phyloP scores from a whole-genome alignment of 2,888 invertebrate genomes.

The Germaria angustata region DNA sequence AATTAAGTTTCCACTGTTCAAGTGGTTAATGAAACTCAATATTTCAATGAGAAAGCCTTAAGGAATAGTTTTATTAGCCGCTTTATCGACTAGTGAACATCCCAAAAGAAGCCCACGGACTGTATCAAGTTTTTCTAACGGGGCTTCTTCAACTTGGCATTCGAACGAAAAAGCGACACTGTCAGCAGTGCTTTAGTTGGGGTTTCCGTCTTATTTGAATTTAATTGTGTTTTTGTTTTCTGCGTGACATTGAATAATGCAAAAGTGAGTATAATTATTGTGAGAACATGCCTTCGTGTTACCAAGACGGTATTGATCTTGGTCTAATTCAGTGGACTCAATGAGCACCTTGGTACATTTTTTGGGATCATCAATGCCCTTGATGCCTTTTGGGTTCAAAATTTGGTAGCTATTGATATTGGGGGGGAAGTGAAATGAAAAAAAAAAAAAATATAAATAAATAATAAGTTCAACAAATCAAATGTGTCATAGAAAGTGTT shows the following conservation, averaged over 20 bases:
- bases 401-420: slow-evolving; percentile 93
- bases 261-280: slow-evolving; percentile 6
- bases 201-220: neutral
- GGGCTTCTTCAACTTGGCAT: neutral
- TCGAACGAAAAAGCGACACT: neutral
- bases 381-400: slow-evolving; percentile 94
- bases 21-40: neutral
- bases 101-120: neutral
- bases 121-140: neutral
- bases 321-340: slow-evolving; percentile 90
- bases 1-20: slow-evolving; percentile 22
- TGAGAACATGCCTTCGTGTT: slow-evolving; percentile 94
- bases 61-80: slow-evolving; percentile 5
- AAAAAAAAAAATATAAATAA: slow-evolving; percentile 7
- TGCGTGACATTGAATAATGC: neutral
- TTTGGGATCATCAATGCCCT: slow-evolving; percentile 88
- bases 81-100: neutral
- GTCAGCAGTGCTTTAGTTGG: slow-evolving; percentile 11
- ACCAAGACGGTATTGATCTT: slow-evolving; percentile 97
- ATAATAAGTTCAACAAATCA: neutral
- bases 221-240: slow-evolving; percentile 51
- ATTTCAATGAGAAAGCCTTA: neutral
- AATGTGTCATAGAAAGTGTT: neutral
- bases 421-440: slow-evolving; percentile 11
- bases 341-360: slow-evolving; percentile 91